phyloP scores from a whole-genome alignment of 2,888 invertebrate genomes.

The Theristus sp. region DNA sequence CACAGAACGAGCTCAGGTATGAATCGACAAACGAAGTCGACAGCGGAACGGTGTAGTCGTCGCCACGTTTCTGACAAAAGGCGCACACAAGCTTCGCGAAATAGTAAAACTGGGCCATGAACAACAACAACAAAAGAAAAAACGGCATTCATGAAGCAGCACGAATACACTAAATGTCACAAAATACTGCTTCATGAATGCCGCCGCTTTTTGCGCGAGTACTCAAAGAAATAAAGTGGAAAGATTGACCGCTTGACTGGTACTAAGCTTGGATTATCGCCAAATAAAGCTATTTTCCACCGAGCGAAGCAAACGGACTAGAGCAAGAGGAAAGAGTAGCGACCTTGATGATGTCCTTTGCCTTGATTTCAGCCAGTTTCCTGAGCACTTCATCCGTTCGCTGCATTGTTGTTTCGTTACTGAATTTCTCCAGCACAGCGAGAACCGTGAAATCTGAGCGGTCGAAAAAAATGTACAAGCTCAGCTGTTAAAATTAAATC shows the following conservation, averaged over 20 bases:
- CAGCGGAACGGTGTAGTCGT: constrained; percentile 49
- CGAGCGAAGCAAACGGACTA: not conserved
- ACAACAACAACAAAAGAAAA: no score
- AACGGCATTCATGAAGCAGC: no score
- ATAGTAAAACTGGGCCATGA: no score
- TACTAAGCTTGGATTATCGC: no score
- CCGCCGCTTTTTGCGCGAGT: not conserved
- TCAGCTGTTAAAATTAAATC: no score
- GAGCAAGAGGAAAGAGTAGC: constrained; percentile 7
- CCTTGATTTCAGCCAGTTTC: constrained; percentile 40
- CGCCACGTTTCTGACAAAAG: constrained; percentile 17
- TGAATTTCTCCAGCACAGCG: constrained; percentile 71
- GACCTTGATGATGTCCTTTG: constrained; percentile 38
- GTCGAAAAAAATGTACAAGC: no score
- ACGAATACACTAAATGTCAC: no score
- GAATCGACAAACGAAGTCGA: constrained; percentile 66
- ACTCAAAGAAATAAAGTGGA: not conserved
- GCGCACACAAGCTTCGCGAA: not conserved
- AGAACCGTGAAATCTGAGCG: constrained; percentile 68
- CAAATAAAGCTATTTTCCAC: not conserved
- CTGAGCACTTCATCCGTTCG: constrained; percentile 74
- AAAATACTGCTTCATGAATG: not conserved
- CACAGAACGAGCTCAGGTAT: constrained; percentile 67
- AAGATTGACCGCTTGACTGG: not conserved
- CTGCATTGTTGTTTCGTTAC: constrained; percentile 55